Evolutionary conservation across 92 coral and sea anemone species (phyloP), one percentile per base, ranked within the genome.

Genomic region (Nematostella vectensis): DNA sequence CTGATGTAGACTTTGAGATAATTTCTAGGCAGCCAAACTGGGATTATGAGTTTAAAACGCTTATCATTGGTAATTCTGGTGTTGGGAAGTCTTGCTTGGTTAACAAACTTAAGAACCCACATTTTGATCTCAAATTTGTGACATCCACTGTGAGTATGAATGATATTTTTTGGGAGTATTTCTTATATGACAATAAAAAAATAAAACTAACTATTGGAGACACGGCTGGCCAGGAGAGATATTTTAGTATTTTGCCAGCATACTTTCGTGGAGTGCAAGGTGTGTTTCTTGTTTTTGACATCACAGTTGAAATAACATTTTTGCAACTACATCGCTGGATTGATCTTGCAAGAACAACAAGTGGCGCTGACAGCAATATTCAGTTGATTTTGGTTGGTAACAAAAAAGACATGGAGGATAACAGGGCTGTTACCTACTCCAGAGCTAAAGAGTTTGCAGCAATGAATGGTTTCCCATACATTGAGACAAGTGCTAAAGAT

Each of bases 71-170:
- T 13, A 65, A 75, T 25, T 52, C 48, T 31, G 94, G 80, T 48
- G 94, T 84, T 27, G 94, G 94, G 10, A 84, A 84, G 47, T 80
- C 94, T 13, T 84, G 94, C 54, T 51, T 84, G 27, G 63, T 79
- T 47, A 49, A 62, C 23, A 81, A 79, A 21, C 73, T 74, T 48
- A 71, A 52, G n/a, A 75, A 84, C 50, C 94, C 94, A 11, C 43
- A 44, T 3, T 80, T 30, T 47, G 36, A 77, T 31, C 60, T 82
- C 25, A 11, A 4, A 29, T 29, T 50, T 43, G 63, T 67, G 30
- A 62, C 72, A 0, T 36, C 68, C 29, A 84, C 94, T 1, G 3
- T 75, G 8, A 80, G 83, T n/a, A 29, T 74, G 4, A 6, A 6
- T 36, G 94, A 79, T n/a, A 39, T 77, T n/a, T 65, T 60, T 51